These are phyloP conservation scores for Sciurus niger DNA, from an alignment of 2,113 vertebrate species.

Conservation along the genomic window DNA sequence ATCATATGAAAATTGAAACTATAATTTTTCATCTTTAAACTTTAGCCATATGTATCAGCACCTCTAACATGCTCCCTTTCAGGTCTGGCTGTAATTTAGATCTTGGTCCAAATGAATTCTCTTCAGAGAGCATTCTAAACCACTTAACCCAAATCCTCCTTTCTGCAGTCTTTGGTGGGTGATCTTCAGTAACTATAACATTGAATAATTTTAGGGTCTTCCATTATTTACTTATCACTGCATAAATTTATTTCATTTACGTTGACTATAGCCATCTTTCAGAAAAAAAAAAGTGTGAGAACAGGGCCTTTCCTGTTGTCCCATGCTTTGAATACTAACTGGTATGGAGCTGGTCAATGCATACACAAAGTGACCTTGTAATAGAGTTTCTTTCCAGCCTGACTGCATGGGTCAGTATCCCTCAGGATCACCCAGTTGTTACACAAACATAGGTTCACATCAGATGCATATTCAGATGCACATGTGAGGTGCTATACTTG, in stretches of 20 bases:
- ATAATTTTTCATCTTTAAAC: not conserved
- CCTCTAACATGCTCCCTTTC: not conserved
- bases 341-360: not conserved
- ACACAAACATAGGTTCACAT: not conserved
- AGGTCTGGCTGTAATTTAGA: not conserved
- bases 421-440: not conserved
- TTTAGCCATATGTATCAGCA: not conserved
- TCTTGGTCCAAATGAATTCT: not conserved
- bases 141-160: not conserved
- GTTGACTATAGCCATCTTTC: not conserved
- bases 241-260: not conserved
- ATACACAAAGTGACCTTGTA: not conserved
- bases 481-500: not conserved
- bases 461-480: not conserved
- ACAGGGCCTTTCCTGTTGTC: not conserved
- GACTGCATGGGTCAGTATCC: not conserved
- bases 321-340: not conserved
- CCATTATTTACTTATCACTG: not conserved
- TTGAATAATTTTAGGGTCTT: not conserved
- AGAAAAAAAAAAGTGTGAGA: not conserved
- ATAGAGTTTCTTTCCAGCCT: not conserved
- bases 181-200: not conserved
- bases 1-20: not conserved
- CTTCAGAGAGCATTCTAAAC: not conserved
- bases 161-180: not conserved